Conservation (phyloP, 1,140 invertebrate species). For the Wiebesia pumilae region DNA sequence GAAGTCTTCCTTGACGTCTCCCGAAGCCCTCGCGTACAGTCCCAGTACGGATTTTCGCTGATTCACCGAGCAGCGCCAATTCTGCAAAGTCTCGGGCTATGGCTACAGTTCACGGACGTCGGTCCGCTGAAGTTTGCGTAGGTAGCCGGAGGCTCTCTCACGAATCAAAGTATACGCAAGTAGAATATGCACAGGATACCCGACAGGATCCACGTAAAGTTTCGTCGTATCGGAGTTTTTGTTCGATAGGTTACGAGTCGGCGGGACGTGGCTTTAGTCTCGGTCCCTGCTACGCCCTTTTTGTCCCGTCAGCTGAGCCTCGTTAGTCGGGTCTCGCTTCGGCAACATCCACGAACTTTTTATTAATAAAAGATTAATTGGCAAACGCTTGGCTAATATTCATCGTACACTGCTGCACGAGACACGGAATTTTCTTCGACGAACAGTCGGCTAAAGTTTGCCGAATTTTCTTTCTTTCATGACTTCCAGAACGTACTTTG, state of each 20-base stretch:
- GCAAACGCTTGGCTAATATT: not conserved
- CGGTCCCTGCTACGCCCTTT: not conserved
- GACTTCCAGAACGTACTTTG: not conserved
- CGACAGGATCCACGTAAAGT: conserved; percentile 35
- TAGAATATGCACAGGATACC: conserved; percentile 31
- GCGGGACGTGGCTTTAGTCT: not conserved
- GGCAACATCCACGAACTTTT: not conserved
- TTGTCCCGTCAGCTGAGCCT: not conserved
- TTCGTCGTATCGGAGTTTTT: conserved; percentile 39
- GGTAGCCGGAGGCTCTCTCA: not conserved
- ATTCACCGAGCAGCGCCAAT: no score
- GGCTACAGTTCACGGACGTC: not conserved
- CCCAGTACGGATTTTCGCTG: not conserved
- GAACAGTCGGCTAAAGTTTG: not conserved
- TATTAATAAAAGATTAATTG: conserved; percentile 48
- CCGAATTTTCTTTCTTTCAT: conserved; percentile 38
- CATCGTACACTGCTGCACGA: not conserved
- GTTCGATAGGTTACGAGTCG: conserved; percentile 9
- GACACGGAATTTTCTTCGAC: not conserved
- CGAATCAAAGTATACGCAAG: conserved; percentile 23
- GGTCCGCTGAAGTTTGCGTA: conserved; percentile 17
- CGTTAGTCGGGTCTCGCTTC: conserved; percentile 1
- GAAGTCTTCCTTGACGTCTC: not conserved
- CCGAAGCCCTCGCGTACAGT: not conserved
- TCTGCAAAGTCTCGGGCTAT: not conserved